These are phyloP conservation scores for Hipposideros armiger DNA, from an alignment of 2,113 vertebrate species.

Conservation along the genomic window DNA sequence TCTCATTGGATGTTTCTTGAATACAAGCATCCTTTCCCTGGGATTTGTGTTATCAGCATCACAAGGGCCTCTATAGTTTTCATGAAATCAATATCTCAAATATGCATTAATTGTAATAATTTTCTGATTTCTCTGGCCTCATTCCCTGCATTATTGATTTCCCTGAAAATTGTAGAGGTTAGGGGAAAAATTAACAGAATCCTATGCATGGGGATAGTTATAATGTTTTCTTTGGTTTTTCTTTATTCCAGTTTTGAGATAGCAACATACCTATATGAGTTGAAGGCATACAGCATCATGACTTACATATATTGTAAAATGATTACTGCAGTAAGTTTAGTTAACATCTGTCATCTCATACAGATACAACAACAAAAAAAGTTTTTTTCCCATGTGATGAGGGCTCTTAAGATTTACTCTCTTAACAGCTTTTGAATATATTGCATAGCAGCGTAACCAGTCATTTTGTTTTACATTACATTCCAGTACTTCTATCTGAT, in stretches of 20 bases:
- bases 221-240: not conserved
- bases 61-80: not conserved
- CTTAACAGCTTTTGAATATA: not conserved
- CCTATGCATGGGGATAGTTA: not conserved
- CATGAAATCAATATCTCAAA: not conserved
- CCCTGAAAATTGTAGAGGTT: not conserved
- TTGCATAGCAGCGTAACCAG: not conserved
- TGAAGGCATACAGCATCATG: not conserved
- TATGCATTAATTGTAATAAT: not conserved
- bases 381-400: not conserved
- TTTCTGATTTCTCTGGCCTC: not conserved
- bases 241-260: not conserved
- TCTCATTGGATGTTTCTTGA: not conserved
- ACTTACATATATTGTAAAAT: not conserved
- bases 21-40: not conserved
- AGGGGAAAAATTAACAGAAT: not conserved
- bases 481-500: not conserved
- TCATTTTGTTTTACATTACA: not conserved
- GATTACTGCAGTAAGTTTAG: not conserved
- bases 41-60: not conserved
- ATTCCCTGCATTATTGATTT: not conserved
- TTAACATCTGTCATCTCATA: not conserved
- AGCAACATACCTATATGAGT: not conserved
- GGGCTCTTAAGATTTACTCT: not conserved
- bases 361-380: not conserved